Evolutionary conservation across 2,888 invertebrate species (phyloP).

Genomic region (Acrobeloides nanus): DNA sequence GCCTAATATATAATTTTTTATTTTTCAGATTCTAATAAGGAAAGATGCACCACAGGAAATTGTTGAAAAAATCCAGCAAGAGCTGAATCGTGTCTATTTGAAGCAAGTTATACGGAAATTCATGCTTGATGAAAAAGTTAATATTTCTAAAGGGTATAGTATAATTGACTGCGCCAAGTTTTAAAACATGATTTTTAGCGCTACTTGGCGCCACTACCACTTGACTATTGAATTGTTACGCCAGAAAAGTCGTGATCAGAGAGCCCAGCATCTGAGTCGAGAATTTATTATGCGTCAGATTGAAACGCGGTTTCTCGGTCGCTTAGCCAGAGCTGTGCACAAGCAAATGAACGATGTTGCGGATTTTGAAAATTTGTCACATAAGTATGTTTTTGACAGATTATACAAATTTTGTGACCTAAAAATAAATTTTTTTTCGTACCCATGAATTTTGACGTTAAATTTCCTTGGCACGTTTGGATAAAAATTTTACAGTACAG

Average conservation of each 20-base stretch:
- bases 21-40: constrained; percentile 60
- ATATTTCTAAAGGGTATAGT: constrained; percentile 11
- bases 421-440: not conserved
- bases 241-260: constrained; percentile 66
- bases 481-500: too few species aligned
- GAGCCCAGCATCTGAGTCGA: constrained; percentile 65
- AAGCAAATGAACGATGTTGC: constrained; percentile 18
- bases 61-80: constrained; percentile 15
- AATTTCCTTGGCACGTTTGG: too few species aligned
- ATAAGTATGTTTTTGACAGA: constrained; percentile 14
- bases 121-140: constrained; percentile 33
- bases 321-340: constrained; percentile 9
- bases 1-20: too few species aligned
- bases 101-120: constrained; percentile 60
- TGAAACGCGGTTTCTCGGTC: constrained; percentile 58
- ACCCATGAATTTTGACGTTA: constrained; percentile 5
- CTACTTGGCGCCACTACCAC: constrained; percentile 33
- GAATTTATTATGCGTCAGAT: constrained; percentile 57
- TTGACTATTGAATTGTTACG: constrained; percentile 60
- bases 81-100: constrained; percentile 70
- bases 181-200: constrained; percentile 19
- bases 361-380: constrained; percentile 22
- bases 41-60: constrained; percentile 56
- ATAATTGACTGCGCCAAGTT: not conserved
- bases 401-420: too few species aligned